Base-by-base conservation (phyloP, 1,140 invertebrate genomes). In the Caerostris darwini region DNA sequence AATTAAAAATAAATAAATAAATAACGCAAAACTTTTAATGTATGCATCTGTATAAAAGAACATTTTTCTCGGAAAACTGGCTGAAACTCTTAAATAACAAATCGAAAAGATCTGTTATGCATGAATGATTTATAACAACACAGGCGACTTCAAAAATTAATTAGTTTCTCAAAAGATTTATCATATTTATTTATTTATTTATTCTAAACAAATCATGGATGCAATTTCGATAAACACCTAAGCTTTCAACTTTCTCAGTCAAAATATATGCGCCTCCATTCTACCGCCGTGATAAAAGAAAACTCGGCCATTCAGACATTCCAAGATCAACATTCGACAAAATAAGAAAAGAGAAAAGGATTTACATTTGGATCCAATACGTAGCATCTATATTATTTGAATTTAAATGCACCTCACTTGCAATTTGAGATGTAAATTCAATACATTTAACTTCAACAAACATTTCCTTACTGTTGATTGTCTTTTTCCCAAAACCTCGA, bases 361-460 rank as follows among this genome's bases (percentile, higher is more conserved):
- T 77, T 77, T 77, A 7, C 71, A 77, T 77, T 77, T 77, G 71
- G 50, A 77, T 77, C 8, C 8, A 77, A 53, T 53, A 77, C 71
- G 12, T 53, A 12, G 8, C 19, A 12, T 53, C 34, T 53, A 53
- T 53, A 50, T 77, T 77, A 77, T 50, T 77, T 12, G 71, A 77
- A 77, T 77, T 77, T 77, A 53, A 77, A 77, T 77, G 34, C 10
- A 50, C 10, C 19, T 77, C 50, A 50, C 71, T 64, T 53, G 10
- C 71, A 17, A 12, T 77, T 69, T 12, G 71, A 77, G 10, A 77
- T 12, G 71, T 19, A 77, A 77, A 77, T 77, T 77, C 71, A 77
- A 69, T 69, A n/a, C 67, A 19, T 69, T 69, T 69, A 69, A 64
- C 50, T 34, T 77, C 8, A 8, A 4, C 34, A 53, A 17, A 12